These are phyloP conservation scores for Sphaerophoria rueppellii DNA, from an alignment of 2,888 invertebrate genomes.

Conservation along the genomic window DNA sequence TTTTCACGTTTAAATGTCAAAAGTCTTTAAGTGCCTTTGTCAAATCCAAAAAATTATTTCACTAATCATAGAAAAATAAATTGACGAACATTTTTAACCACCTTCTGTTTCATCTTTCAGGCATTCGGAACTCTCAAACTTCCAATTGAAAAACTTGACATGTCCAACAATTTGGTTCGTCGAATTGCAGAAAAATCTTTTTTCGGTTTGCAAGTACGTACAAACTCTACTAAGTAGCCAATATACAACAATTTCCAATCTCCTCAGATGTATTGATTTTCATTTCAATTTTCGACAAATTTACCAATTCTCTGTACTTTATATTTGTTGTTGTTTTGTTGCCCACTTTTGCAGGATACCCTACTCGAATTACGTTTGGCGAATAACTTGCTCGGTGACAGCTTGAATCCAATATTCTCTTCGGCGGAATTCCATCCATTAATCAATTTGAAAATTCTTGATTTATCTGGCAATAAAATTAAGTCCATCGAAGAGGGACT, in stretches of 20 bases:
- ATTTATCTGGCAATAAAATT: slow-evolving; percentile 91
- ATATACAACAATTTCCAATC: not conserved
- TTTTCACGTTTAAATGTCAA: too few species aligned
- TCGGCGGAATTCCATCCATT: slow-evolving; percentile 92
- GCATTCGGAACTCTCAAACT: slow-evolving; percentile 88
- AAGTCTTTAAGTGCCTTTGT: too few species aligned
- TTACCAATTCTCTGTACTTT: not conserved
- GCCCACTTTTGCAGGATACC: slow-evolving; percentile 82
- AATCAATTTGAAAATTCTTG: slow-evolving; percentile 87
- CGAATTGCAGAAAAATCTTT: slow-evolving; percentile 90
- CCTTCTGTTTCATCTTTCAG: slow-evolving; percentile 74
- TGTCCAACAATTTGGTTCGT: slow-evolving; percentile 91
- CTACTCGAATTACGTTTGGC: slow-evolving; percentile 88
- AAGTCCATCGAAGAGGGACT: slow-evolving; percentile 93
- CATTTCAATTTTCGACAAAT: slow-evolving; percentile 38
- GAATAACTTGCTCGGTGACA: slow-evolving; percentile 94
- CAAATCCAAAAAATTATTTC: not conserved
- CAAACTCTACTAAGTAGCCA: not conserved
- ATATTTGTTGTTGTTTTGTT: not conserved
- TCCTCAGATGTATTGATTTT: slow-evolving; percentile 19
- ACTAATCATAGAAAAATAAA: not conserved
- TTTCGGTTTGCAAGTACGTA: slow-evolving; percentile 84
- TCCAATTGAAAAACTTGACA: slow-evolving; percentile 89
- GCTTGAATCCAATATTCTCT: slow-evolving; percentile 94
- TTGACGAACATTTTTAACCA: not conserved